Base-by-base conservation (phyloP, 53 echinoderm and acorn worm genomes). In the Crossaster papposus region DNA sequence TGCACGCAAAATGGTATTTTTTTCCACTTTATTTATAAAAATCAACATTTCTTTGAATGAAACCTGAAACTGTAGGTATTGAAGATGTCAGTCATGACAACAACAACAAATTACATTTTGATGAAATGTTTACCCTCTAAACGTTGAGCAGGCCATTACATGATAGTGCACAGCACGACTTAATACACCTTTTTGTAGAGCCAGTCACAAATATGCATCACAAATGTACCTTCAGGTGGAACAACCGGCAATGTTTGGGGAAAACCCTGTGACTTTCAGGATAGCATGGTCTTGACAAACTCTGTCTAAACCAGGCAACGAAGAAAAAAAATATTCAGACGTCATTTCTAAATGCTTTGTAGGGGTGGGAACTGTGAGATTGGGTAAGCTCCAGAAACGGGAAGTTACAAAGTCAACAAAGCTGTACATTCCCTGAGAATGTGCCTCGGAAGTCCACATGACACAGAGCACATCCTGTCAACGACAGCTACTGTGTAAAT, bases 391-490 rank as follows among this genome's bases (percentile, higher is more conserved):
- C 28, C 68, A 28, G 68, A n/a, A 68, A 68, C 68, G 4, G 58
- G 17, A 26, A 68, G 68, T 28, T 20, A 20, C 3, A 11, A 11
- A 17, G 3, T 23, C 62, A 2, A 62, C 23, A 62, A 14, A 23
- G 15, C 11, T 62, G 62, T 62, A 62, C 62, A 62, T 62, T 14
- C 17, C 11, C 15, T 44, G 44, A 5, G 9, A 44, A 9, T 44
- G 44, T 44, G 44, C 5, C 23, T 23, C 17, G 7, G 68, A n/a
- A n/a, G n/a, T n/a, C n/a, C n/a, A n/a, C n/a, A n/a, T n/a, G n/a
- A n/a, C n/a, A n/a, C n/a, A n/a, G n/a, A n/a, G n/a, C n/a, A 68
- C 28, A 68, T 68, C 68, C 68, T 68, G 68, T 68, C 68, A 68
- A 68, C n/a, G n/a, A n/a, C n/a, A n/a, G n/a, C n/a, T n/a, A n/a